A percentile compares a stretch with the other conserved stretches of the same genome.
phyloP scores from a whole-genome alignment of 2,113 vertebrate genomes.

The Lepisosteus oculatus region DNA sequence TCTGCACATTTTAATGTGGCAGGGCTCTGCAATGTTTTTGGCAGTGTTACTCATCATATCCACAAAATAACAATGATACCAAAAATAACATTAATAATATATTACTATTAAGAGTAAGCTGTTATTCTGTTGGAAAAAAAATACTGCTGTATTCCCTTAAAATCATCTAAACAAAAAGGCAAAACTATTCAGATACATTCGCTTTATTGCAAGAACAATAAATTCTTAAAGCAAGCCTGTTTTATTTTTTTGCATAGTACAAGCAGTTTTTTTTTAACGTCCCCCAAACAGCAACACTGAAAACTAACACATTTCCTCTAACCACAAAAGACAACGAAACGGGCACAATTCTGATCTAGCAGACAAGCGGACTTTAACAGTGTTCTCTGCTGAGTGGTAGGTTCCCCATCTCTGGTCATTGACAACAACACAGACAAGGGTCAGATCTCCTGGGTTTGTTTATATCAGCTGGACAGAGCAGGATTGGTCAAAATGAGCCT shows the following conservation, averaged over 20 bases:
- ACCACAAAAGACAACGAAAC: too few relatives aligned
- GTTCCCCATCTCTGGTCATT: too few relatives aligned
- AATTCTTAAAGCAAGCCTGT: constrained; percentile 63
- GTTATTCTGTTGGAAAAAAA: constrained; percentile 31
- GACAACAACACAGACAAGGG: too few relatives aligned
- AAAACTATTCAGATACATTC: constrained; percentile 57
- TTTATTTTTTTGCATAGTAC: constrained; percentile 67
- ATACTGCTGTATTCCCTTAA: constrained; percentile 33
- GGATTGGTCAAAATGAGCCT: too few relatives aligned
- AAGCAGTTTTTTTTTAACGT: constrained; percentile 44
- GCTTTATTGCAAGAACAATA: constrained; percentile 62
- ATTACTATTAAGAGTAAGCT: constrained; percentile 31
- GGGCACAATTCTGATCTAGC: too few relatives aligned
- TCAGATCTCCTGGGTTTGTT: too few relatives aligned
- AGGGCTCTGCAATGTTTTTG: constrained; percentile 29
- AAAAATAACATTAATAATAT: constrained; percentile 32
- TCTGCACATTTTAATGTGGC: too few relatives aligned
- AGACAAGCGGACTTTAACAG: too few relatives aligned
- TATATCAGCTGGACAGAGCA: too few relatives aligned
- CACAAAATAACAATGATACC: constrained; percentile 23
- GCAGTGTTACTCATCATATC: constrained; percentile 38
- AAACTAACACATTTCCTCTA: constrained; percentile 19
- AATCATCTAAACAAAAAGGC: constrained; percentile 42
- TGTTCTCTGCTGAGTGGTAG: too few relatives aligned
- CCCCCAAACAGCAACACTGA: constrained; percentile 44